Base-by-base conservation (phyloP, 2,797 vertebrate genomes). In the Ciconia nigra region DNA sequence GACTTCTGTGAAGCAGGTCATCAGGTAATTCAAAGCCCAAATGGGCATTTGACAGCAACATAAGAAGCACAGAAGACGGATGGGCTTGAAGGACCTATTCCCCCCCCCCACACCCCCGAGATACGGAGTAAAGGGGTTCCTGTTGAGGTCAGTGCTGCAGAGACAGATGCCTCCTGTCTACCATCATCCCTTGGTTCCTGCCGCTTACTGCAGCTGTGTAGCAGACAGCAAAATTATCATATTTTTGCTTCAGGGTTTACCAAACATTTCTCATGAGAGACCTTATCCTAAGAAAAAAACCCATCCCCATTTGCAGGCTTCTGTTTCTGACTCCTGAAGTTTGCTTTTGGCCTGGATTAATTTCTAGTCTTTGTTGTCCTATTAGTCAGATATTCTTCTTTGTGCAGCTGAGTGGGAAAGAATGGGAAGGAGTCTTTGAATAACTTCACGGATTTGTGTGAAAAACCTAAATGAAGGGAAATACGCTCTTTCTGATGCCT, bases 51-150 rank as follows among this genome's bases (percentile, higher is more conserved):
- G 67, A 16, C 76, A 84, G 78, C 41, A 51, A 35, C 3, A 3
- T 5, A 7, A 57, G 70, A 54, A 58, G 28, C 0, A 6, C 65
- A 70, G 44, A 13, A 39, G 79, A 31, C 67, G 79, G 15, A 28
- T 4, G 17, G 22, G 13, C 25, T 76, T 46, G 78, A 79, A 51
- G 19, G 49, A n/a, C 19, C 26, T 21, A 39, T 39, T 39, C 13
- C 44, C 44, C 44, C 10, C 10, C 20, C 44, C 44, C 13, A 20
- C 44, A 20, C 10, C 10, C 20, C 44, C 44, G 5, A 21, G 6
- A 3, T 1, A 7, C 0, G 20, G 61, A 61, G 4, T 16, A 2
- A n/a, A 77, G 76, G 29, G 17, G 9, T 80, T 66, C 8, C 82
- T 55, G 55, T 21, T 59, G 76, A 37, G 79, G 41, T 24, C 42